Evolutionary conservation across 2,888 invertebrate genomes (phyloP).

Genomic region (Himalopsyche tibetana): DNA sequence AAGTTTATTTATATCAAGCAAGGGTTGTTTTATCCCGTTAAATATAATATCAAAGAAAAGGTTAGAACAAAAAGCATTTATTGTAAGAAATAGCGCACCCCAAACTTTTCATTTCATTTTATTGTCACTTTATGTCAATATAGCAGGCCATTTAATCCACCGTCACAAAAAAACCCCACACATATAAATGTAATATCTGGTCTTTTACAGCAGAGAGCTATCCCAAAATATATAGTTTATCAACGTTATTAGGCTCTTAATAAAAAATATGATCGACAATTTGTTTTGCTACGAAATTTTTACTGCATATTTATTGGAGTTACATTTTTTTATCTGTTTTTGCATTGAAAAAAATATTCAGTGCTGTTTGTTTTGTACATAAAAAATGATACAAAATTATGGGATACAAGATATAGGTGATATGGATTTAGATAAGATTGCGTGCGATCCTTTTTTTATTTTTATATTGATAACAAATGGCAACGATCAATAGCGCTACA

Average conservation of each 20-base stretch:
- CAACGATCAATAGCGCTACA: no score
- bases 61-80: conserved; percentile 59
- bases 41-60: conserved; percentile 42
- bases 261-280: conserved; percentile 43
- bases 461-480: no score
- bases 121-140: conserved; percentile 64
- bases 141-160: conserved; percentile 60
- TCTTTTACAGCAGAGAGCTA: conserved; percentile 5
- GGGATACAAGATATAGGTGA: no score
- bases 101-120: conserved; percentile 63
- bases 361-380: no score
- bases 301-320: conserved; percentile 12
- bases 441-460: no score
- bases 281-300: conserved; percentile 24
- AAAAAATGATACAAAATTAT: no score
- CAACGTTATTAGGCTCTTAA: conserved; percentile 32
- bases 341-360: conserved; percentile 10
- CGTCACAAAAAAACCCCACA: conserved; percentile 47
- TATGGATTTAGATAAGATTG: no score
- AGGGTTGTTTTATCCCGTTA: no score
- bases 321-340: neutral
- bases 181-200: conserved; percentile 19
- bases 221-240: conserved; percentile 28
- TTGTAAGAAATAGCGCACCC: conserved; percentile 57
- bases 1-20: no score